Evolutionary conservation across 2,113 vertebrate species (phyloP).

Genomic region (Hippocampus mohnikei): DNA sequence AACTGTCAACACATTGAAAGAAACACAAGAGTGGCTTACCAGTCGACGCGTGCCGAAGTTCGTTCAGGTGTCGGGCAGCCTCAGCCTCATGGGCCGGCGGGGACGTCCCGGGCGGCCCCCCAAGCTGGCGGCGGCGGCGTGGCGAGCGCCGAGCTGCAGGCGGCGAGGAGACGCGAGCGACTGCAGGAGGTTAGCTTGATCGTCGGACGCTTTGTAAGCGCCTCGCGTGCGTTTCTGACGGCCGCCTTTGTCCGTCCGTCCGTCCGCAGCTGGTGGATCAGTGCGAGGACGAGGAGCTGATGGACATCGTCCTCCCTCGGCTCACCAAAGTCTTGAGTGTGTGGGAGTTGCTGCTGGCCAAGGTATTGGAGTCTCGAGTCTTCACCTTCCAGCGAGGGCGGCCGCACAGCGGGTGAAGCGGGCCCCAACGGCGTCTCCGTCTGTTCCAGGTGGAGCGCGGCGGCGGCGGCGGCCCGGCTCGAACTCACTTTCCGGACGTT

Average conservation of each 20-base stretch:
- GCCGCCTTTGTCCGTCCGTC: background rate
- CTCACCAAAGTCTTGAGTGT: slow-evolving; percentile 82
- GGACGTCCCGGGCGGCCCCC: slow-evolving; percentile 62
- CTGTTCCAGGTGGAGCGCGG: slow-evolving; percentile 78
- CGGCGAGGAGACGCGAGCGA: slow-evolving; percentile 71
- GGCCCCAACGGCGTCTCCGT: background rate
- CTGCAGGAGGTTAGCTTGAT: slow-evolving; percentile 80
- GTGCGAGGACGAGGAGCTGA: slow-evolving; percentile 83
- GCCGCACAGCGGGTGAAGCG: background rate
- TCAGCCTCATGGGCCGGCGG: slow-evolving; percentile 30
- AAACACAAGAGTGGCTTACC: background rate
- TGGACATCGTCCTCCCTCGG: slow-evolving; percentile 84
- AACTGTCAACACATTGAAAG: background rate
- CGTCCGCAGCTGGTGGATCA: slow-evolving; percentile 78
- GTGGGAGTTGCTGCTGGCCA: slow-evolving; percentile 88
- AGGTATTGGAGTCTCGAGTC: slow-evolving; percentile 67
- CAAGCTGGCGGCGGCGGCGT: slow-evolving; percentile 49
- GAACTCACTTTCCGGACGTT: slow-evolving; percentile 82
- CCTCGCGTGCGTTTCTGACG: background rate
- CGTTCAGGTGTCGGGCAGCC: slow-evolving; percentile 37
- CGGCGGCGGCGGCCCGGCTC: slow-evolving; percentile 63
- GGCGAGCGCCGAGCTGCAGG: slow-evolving; percentile 63
- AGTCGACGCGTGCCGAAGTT: background rate
- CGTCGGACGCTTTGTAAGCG: no score
- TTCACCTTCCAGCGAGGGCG: no score